Conservation (phyloP, 2,113 vertebrate genomes). For the Anguilla rostrata region DNA sequence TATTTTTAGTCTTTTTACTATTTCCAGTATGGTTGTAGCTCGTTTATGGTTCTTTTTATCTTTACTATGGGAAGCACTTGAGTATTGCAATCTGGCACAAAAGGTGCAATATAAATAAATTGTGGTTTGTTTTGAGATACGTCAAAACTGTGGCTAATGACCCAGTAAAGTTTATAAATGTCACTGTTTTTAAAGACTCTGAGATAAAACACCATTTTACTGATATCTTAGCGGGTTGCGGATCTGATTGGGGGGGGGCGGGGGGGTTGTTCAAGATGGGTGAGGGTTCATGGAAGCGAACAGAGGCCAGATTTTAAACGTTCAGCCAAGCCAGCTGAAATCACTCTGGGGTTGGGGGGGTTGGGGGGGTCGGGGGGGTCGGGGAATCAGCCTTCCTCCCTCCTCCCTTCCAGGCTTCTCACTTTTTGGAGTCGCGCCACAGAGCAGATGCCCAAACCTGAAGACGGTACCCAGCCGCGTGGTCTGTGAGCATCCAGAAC, state of each 20-base stretch:
- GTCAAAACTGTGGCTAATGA: too few species aligned
- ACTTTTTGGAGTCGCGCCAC: too few species aligned
- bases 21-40: too few species aligned
- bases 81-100: too few species aligned
- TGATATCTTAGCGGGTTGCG: neutral
- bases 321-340: slow-evolving; percentile 13
- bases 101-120: too few species aligned
- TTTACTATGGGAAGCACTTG: too few species aligned
- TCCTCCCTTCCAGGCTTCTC: neutral
- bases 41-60: too few species aligned
- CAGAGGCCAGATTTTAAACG: neutral
- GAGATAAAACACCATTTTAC: neutral
- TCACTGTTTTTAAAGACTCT: too few species aligned
- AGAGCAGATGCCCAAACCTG: neutral
- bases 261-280: neutral
- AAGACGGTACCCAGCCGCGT: neutral
- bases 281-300: neutral
- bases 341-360: neutral
- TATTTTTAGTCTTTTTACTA: too few species aligned
- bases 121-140: too few species aligned
- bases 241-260: neutral
- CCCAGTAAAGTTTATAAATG: neutral
- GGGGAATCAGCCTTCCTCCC: neutral
- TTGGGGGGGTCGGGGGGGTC: neutral
- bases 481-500: neutral